These are phyloP conservation scores for Gymnopithys bicolor DNA, from an alignment of 2,797 vertebrate species.

Conservation along the genomic window DNA sequence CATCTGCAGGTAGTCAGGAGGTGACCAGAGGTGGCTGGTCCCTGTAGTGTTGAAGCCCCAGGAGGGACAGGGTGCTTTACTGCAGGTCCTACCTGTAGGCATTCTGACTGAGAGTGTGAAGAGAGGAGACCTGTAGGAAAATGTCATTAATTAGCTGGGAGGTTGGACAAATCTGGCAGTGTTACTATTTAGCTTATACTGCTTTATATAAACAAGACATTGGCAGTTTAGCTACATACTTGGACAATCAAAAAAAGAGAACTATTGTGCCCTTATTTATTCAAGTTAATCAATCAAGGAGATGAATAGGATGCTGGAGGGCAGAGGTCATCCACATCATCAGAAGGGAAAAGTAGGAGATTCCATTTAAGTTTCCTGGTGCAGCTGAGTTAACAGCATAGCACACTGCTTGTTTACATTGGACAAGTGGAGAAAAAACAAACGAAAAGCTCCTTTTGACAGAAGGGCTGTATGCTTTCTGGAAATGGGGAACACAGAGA, in stretches of 20 bases:
- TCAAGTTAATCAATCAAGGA: background rate
- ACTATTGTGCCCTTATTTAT: background rate
- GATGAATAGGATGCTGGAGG: background rate
- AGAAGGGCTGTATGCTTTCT: background rate
- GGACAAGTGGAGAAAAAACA: background rate
- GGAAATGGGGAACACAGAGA: background rate
- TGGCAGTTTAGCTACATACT: rapidly evolving
- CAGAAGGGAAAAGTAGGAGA: background rate
- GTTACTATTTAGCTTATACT: background rate
- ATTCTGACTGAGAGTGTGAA: background rate
- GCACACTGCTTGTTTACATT: background rate
- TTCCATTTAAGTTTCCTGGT: background rate
- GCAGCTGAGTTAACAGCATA: background rate
- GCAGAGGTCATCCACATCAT: background rate
- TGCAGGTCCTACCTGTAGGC: background rate
- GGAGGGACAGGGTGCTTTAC: background rate
- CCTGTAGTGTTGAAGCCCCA: background rate
- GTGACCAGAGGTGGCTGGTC: background rate
- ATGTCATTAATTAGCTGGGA: background rate
- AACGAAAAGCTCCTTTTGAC: background rate
- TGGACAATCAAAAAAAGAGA: background rate
- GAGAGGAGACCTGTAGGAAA: background rate
- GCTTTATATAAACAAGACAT: background rate
- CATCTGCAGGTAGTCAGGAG: background rate
- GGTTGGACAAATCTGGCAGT: background rate